A percentile compares a stretch with the other conserved stretches of the same genome.
Evolutionary conservation across 1,140 invertebrate species (phyloP).

Genomic region (Mamestra configurata): DNA sequence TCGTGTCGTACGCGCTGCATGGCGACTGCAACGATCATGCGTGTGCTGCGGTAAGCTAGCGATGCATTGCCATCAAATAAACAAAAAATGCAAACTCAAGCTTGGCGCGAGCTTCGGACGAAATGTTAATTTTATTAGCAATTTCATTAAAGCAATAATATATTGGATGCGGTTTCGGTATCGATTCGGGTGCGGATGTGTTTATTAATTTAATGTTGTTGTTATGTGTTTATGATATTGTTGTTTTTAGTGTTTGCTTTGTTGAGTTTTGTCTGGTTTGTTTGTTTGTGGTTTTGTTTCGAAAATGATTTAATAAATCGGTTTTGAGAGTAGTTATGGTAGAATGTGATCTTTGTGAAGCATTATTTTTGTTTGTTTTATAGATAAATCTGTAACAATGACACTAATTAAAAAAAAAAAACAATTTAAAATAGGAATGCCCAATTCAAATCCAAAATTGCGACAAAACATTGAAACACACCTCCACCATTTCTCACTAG

Average conservation of each 20-base stretch:
- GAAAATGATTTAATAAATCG: background rate
- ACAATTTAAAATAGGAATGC: background rate
- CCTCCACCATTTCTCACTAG: background rate
- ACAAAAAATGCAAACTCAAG: conserved; percentile 80
- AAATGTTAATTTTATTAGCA: conserved; percentile 68
- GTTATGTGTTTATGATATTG: conserved; percentile 4
- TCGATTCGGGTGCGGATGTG: conserved; percentile 31
- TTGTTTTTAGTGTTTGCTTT: conserved; percentile 2
- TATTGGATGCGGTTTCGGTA: conserved; percentile 56
- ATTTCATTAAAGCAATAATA: conserved; percentile 68
- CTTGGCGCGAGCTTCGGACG: conserved; percentile 64
- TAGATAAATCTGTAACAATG: no score
- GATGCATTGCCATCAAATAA: conserved; percentile 83
- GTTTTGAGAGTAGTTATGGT: no score
- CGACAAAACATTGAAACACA: background rate
- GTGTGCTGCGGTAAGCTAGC: conserved; percentile 72
- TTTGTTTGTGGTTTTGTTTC: background rate
- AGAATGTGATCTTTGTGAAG: no score
- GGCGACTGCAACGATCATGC: conserved; percentile 73
- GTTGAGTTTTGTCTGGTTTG: background rate
- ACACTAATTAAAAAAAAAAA: no score
- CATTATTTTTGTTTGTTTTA: no score
- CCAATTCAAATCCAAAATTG: background rate
- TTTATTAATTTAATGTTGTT: conserved; percentile 24
- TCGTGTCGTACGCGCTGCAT: conserved; percentile 78